phyloP scores from a whole-genome alignment of 2,797 vertebrate species.

The Platalea minor region DNA sequence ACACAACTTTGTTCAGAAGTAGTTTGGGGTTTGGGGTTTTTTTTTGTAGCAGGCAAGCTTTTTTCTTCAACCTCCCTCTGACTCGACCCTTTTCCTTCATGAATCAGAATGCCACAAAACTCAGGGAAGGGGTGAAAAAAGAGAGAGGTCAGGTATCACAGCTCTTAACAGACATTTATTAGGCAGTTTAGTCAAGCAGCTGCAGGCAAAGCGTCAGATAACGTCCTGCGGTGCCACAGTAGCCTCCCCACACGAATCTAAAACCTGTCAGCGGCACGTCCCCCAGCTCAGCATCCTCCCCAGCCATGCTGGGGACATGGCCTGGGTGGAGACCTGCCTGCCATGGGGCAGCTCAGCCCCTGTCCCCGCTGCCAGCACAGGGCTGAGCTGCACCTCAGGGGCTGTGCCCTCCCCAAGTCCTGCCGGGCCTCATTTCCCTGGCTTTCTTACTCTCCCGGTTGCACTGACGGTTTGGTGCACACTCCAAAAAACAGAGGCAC shows the following conservation, averaged over 20 bases:
- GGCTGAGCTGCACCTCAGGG: background rate
- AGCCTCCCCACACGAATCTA: background rate
- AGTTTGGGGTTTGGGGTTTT: background rate
- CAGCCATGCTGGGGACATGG: background rate
- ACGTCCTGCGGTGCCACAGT: background rate
- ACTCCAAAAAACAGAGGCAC: background rate
- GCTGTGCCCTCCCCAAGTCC: background rate
- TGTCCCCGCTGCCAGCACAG: background rate
- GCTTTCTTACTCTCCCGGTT: background rate
- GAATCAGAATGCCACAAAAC: background rate
- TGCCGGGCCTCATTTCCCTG: accelerated
- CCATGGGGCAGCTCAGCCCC: background rate
- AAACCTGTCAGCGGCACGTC: background rate
- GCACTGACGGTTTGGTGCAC: background rate
- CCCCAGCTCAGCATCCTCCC: background rate
- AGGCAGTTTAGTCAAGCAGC: background rate
- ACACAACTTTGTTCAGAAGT: background rate
- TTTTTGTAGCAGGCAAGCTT: background rate
- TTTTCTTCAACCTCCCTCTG: background rate
- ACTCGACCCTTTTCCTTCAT: background rate
- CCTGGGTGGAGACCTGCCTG: background rate
- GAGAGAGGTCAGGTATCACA: background rate
- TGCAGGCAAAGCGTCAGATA: background rate
- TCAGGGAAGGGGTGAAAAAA: background rate
- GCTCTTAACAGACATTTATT: slow-evolving; percentile 20